These are phyloP conservation scores for Naso thynnoides DNA, from an alignment of 2,797 vertebrate species.

Conservation along the genomic window DNA sequence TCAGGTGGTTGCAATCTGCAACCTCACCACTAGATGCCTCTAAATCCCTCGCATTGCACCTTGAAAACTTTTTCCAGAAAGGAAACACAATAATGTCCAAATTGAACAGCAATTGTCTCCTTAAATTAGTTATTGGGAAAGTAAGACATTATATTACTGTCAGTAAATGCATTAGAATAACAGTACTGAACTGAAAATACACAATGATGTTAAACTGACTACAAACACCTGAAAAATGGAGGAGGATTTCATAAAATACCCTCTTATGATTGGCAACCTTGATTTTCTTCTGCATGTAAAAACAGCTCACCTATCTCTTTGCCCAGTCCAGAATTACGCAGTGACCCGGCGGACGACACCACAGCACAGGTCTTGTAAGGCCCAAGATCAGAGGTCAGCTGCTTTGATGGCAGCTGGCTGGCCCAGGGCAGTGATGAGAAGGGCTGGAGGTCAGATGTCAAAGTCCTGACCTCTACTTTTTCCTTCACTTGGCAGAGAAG, in stretches of 20 bases:
- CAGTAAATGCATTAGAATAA: background rate
- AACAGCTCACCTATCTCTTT: slow-evolving; percentile 84
- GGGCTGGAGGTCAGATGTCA: slow-evolving; percentile 83
- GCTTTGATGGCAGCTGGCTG: slow-evolving; percentile 73
- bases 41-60: too few relatives aligned
- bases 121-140: background rate
- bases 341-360: slow-evolving; percentile 86
- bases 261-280: background rate
- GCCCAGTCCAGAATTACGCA: slow-evolving; percentile 82
- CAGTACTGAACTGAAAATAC: background rate
- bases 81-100: too few relatives aligned
- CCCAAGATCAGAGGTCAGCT: slow-evolving; percentile 78
- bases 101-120: too few relatives aligned
- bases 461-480: slow-evolving; percentile 72
- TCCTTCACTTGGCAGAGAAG: slow-evolving; percentile 84
- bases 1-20: too few relatives aligned
- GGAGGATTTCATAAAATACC: background rate
- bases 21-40: too few relatives aligned
- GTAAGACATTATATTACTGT: background rate
- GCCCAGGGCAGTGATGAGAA: slow-evolving; percentile 81
- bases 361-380: slow-evolving; percentile 85
- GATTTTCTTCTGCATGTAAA: too few relatives aligned
- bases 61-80: too few relatives aligned
- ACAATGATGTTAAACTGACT: background rate
- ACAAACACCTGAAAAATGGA: background rate